phyloP scores from a whole-genome alignment of 2,113 vertebrate species.

The Hippolais icterina region DNA sequence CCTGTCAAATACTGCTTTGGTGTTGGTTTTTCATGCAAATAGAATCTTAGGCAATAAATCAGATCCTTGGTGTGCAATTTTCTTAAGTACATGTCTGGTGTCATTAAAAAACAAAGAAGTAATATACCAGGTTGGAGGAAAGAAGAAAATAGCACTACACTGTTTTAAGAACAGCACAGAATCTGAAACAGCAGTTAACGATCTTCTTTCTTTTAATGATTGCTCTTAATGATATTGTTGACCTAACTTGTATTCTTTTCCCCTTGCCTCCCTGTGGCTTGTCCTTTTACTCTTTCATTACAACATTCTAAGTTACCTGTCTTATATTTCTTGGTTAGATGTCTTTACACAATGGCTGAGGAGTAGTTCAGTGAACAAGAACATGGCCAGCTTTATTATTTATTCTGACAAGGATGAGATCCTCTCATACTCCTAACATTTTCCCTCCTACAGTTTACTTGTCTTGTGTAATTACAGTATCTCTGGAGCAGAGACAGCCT shows the following conservation, averaged over 20 bases:
- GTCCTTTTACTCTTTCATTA: not conserved
- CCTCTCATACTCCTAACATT: not conserved
- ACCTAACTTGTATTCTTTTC: not conserved
- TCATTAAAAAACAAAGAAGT: constrained; percentile 53
- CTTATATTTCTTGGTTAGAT: not conserved
- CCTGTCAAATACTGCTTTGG: not conserved
- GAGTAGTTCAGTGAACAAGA: not conserved
- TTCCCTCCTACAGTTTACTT: not conserved
- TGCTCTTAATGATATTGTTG: not conserved
- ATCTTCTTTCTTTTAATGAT: not conserved
- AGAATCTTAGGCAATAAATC: constrained; percentile 28
- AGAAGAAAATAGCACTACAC: not conserved
- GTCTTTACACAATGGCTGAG: not conserved
- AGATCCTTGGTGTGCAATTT: constrained; percentile 40
- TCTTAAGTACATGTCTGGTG: constrained; percentile 17
- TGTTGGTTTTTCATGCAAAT: not conserved
- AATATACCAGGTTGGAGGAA: constrained; percentile 20
- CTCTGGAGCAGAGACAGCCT: not conserved
- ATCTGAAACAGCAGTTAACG: not conserved
- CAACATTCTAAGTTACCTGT: not conserved
- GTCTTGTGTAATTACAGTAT: not conserved
- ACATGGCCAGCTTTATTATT: not conserved
- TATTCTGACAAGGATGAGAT: not conserved
- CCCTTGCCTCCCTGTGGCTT: not conserved
- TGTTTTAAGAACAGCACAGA: not conserved